Evolutionary conservation across 1,140 invertebrate genomes (phyloP).

Genomic region (Drosophila repletoides): DNA sequence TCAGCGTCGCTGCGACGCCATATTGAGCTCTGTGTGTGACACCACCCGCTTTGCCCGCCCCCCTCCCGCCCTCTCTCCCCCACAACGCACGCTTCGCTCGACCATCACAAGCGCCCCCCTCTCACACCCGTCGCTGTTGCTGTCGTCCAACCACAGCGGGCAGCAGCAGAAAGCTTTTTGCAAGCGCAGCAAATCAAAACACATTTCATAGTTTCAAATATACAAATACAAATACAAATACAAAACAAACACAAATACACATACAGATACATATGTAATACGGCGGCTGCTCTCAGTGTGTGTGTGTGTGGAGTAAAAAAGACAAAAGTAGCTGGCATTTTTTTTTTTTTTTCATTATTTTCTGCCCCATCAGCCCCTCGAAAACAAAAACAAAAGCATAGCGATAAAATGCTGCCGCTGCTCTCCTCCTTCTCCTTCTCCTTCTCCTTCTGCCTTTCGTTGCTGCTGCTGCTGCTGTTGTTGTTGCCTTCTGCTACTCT

Average conservation of each 20-base stretch:
- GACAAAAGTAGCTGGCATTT: slow-evolving; percentile 41
- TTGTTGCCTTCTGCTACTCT: slow-evolving; percentile 18
- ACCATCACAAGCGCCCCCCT: too few relatives aligned
- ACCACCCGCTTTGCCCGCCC: not conserved
- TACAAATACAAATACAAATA: not conserved
- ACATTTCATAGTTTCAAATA: slow-evolving; percentile 63
- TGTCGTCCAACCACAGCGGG: slow-evolving; percentile 67
- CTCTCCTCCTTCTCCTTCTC: slow-evolving; percentile 11
- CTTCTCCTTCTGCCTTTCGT: not conserved
- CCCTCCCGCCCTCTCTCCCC: not conserved
- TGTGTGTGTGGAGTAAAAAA: slow-evolving; percentile 49
- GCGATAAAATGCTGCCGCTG: slow-evolving; percentile 22
- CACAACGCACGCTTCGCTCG: not conserved
- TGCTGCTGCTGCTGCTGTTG: slow-evolving; percentile 7
- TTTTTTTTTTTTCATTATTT: slow-evolving; percentile 36
- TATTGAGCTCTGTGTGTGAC: slow-evolving; percentile 56
- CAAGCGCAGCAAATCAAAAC: slow-evolving; percentile 81
- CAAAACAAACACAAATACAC: slow-evolving; percentile 18
- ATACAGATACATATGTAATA: slow-evolving; percentile 1
- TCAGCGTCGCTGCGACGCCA: slow-evolving; percentile 60
- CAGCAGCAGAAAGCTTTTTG: slow-evolving; percentile 63
- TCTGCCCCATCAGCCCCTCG: slow-evolving; percentile 40
- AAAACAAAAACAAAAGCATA: slow-evolving; percentile 33
- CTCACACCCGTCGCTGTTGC: slow-evolving; percentile 1
- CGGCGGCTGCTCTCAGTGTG: slow-evolving; percentile 7